phyloP scores from a whole-genome alignment of 2,888 invertebrate species.

The Temnothorax unifasciatus region DNA sequence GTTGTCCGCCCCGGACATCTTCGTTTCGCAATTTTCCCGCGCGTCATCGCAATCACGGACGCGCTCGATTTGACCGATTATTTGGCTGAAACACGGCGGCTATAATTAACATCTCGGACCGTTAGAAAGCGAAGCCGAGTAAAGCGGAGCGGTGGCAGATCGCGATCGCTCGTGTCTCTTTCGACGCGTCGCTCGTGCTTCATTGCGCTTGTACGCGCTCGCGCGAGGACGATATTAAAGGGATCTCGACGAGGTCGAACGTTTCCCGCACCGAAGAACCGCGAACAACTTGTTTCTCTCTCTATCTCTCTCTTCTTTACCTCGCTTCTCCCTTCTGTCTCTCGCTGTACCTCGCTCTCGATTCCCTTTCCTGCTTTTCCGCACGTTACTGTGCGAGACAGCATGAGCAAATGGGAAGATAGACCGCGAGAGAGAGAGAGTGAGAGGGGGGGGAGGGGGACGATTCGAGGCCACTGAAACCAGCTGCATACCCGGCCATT shows the following conservation, averaged over 20 bases:
- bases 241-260: constrained; percentile 76
- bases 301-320: constrained; percentile 1
- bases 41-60: constrained; percentile 11
- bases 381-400: not conserved
- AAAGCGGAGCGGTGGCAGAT: constrained; percentile 1
- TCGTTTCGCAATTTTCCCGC: constrained; percentile 48
- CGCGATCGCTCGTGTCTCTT: constrained; percentile 66
- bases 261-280: constrained; percentile 80
- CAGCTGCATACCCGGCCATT: constrained; percentile 86
- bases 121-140: constrained; percentile 17
- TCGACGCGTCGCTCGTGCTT: constrained; percentile 53
- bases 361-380: constrained; percentile 54
- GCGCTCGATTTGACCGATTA: constrained; percentile 44
- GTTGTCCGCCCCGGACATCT: constrained; percentile 35
- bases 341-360: constrained; percentile 13
- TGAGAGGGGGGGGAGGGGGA: constrained; percentile 65
- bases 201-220: constrained; percentile 15
- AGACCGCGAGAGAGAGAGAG: constrained; percentile 43
- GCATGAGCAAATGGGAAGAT: constrained; percentile 16
- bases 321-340: not conserved
- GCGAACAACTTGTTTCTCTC: constrained; percentile 82
- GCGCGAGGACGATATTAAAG: constrained; percentile 78
- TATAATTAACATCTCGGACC: constrained; percentile 40
- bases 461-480: constrained; percentile 83
- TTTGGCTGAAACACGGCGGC: constrained; percentile 21